These are phyloP conservation scores for Athalia cordata DNA, from an alignment of 2,888 invertebrate genomes.

Conservation along the genomic window DNA sequence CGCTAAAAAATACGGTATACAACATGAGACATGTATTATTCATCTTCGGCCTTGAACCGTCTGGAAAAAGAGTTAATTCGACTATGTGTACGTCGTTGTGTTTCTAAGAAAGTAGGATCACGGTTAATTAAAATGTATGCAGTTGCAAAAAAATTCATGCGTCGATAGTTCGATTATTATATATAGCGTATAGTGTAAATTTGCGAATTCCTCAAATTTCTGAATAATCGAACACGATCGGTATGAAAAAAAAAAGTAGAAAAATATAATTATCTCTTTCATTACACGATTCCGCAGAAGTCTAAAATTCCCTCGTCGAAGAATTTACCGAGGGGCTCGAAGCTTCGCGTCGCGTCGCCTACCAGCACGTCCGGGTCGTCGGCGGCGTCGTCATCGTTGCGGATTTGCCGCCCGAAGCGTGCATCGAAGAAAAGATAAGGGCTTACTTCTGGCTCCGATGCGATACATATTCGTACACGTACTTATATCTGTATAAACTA, in stretches of 20 bases:
- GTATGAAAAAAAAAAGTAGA: too few species aligned
- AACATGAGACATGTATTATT: neutral
- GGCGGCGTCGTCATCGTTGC: neutral
- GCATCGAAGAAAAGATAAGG: neutral
- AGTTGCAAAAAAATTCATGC: neutral
- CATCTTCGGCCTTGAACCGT: slow-evolving; percentile 10
- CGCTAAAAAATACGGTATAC: slow-evolving; percentile 4
- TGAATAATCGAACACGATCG: too few species aligned
- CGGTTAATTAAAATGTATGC: neutral
- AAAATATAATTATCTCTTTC: too few species aligned
- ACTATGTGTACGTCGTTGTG: slow-evolving; percentile 5
- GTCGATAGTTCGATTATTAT: neutral
- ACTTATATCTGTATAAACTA: neutral
- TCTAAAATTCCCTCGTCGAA: neutral
- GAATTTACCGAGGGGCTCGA: neutral
- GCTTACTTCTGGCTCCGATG: neutral
- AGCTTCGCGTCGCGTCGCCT: too few species aligned
- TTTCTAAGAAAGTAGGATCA: slow-evolving; percentile 15
- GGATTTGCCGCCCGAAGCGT: too few species aligned
- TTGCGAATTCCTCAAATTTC: too few species aligned
- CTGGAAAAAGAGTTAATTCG: slow-evolving; percentile 20
- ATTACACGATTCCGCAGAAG: too few species aligned
- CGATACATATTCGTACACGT: slow-evolving; percentile 2
- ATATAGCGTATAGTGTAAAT: neutral
- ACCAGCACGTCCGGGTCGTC: slow-evolving; percentile 1